These are phyloP conservation scores for Cremastinae sp. DNA, from an alignment of 2,888 invertebrate genomes.

Conservation along the genomic window DNA sequence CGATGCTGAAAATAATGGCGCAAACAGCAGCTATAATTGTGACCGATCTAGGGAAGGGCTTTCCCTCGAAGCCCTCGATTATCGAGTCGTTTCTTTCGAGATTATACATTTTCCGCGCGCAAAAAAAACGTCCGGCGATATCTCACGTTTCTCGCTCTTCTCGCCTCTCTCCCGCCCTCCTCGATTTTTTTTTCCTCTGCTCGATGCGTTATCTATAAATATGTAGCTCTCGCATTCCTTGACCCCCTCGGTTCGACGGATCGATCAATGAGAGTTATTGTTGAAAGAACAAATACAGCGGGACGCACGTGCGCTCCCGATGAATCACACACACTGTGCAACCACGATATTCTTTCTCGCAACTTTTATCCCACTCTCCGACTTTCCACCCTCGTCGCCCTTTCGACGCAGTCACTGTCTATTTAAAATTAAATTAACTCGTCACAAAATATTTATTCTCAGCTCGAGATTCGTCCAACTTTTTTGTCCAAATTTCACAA, in stretches of 20 bases:
- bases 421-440: too few relatives aligned
- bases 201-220: too few relatives aligned
- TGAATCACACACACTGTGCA: conserved; percentile 53
- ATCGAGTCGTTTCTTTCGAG: conserved; percentile 63
- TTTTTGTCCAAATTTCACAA: too few relatives aligned
- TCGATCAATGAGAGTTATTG: conserved; percentile 59
- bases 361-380: conserved; percentile 19
- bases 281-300: conserved; percentile 57
- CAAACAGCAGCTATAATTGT: conserved; percentile 90
- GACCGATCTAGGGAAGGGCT: conserved; percentile 86
- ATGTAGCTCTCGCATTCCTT: conserved; percentile 29
- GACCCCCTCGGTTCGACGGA: conserved; percentile 35
- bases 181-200: too few relatives aligned
- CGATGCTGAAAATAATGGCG: conserved; percentile 89
- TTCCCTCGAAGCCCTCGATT: conserved; percentile 53
- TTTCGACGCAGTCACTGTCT: too few relatives aligned
- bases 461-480: too few relatives aligned
- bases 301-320: conserved; percentile 51
- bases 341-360: conserved; percentile 37
- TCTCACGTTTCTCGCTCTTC: conserved; percentile 34
- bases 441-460: too few relatives aligned
- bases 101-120: conserved; percentile 66
- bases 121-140: too few relatives aligned
- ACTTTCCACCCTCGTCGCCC: background rate
- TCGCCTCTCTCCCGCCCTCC: conserved; percentile 24